phyloP scores from a whole-genome alignment of 2,797 vertebrate species.

The Falco naumanni region DNA sequence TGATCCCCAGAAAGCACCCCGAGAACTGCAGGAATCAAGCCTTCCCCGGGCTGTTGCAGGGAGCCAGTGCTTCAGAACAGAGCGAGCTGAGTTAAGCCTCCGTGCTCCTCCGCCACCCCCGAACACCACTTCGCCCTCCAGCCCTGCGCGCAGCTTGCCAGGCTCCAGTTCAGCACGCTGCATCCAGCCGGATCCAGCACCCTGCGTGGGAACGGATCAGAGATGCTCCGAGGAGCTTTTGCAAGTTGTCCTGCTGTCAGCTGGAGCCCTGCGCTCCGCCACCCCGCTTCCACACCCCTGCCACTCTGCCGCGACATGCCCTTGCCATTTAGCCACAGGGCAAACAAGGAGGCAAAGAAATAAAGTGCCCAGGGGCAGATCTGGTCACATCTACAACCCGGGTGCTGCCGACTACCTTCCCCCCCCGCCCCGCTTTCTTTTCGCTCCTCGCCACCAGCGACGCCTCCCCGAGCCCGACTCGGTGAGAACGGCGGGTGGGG shows the following conservation, averaged over 20 bases:
- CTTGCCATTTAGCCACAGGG: not conserved
- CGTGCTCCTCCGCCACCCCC: not conserved
- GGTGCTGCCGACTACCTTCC: not conserved
- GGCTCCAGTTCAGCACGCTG: not conserved
- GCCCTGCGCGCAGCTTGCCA: not conserved
- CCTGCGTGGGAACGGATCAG: not conserved
- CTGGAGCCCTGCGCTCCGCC: not conserved
- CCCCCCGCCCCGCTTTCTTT: too few relatives aligned
- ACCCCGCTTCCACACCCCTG: not conserved
- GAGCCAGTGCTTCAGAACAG: not conserved
- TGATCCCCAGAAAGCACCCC: not conserved
- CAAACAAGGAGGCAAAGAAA: not conserved
- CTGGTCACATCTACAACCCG: not conserved
- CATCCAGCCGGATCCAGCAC: not conserved
- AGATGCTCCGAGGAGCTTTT: not conserved
- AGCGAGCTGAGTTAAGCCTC: not conserved
- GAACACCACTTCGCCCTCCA: not conserved
- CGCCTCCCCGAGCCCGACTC: not conserved
- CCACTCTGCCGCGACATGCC: not conserved
- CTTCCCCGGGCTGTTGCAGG: too few relatives aligned
- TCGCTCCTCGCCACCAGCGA: accelerated
- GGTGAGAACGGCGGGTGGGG: not conserved
- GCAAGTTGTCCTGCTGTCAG: not conserved
- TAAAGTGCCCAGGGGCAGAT: not conserved
- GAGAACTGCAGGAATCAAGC: not conserved